Base-by-base conservation (phyloP, 2,888 invertebrate species). In the Malthinus seriepunctatus region DNA sequence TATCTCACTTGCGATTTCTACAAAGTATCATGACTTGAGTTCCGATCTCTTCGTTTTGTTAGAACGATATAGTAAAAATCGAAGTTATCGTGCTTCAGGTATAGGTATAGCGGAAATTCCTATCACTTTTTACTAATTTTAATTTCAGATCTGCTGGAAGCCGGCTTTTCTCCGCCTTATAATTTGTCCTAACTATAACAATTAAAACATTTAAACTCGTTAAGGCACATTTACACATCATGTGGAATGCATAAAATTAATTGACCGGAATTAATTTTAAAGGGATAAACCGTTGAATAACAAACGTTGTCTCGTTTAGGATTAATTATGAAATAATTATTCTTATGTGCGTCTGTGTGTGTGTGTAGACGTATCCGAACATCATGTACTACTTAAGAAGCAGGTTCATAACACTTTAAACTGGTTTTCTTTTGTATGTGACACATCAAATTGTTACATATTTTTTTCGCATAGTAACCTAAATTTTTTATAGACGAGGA, bases 371-470 rank as follows among this genome's bases (percentile, higher is more conserved):
- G 37, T 39, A 38, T n/a, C 23, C 37, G 23, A 32, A 42, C 48
- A n/a, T n/a, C n/a, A 49, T 58, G 58, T 15, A 53, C 57, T 52
- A 58, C 57, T 57, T 56, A 48, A 23, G 23, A 11, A 49, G 38
- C 54, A 45, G 53, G 50, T 49, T 39, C 50, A 62, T 62, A 62
- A 63, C 63, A 63, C 64, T 63, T 64, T 58, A 60, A 58, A 61
- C 64, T 60, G 64, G 64, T 64, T 64, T 60, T 39, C 54, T 55
- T n/a, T 55, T 23, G 23, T 23, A 5, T 23, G 23, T 23, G 23
- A 23, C 23, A 52, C 61, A 47, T 51, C 32, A 52, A 61, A 62
- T 62, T 58, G 60, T 60, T 63, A 55, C 56, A 58, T 63, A 58
- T 54, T 54, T 63, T 50, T 52, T 39, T 53, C 58, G 58, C 54